These are phyloP conservation scores for Amphiprion percula DNA, from an alignment of 2,113 vertebrate genomes.

Conservation along the genomic window DNA sequence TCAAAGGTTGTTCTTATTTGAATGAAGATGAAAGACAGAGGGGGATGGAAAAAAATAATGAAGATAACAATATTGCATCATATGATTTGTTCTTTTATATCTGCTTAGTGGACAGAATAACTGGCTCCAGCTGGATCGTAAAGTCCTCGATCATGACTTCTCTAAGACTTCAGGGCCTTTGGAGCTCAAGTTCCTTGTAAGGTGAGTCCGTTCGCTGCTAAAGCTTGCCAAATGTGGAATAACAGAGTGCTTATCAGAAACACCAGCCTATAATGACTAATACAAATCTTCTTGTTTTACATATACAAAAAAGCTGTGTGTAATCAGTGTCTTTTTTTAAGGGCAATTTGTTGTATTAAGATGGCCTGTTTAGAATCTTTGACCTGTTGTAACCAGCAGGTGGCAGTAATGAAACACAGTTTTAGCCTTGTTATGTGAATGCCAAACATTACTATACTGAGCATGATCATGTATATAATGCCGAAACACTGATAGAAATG, in stretches of 20 bases:
- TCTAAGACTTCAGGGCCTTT: constrained; percentile 90
- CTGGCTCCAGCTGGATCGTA: constrained; percentile 96
- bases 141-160: constrained; percentile 96
- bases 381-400: constrained; percentile 71
- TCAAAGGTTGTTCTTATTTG: background rate
- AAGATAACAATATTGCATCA: background rate
- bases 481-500: constrained; percentile 1
- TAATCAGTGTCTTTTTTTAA: background rate
- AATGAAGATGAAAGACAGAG: background rate
- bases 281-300: constrained; percentile 6
- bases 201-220: constrained; percentile 83
- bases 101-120: constrained; percentile 91
- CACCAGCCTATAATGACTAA: background rate
- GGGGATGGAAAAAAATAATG: background rate
- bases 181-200: constrained; percentile 91
- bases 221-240: background rate
- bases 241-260: background rate
- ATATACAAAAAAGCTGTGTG: background rate
- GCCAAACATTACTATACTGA: background rate
- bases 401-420: constrained; percentile 65
- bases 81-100: constrained; percentile 50
- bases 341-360: background rate
- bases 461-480: constrained; percentile 11
- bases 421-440: background rate
- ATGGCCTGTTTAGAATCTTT: background rate